Evolutionary conservation across 1,140 invertebrate genomes (phyloP).

Genomic region (Zaprionus camerounensis): DNA sequence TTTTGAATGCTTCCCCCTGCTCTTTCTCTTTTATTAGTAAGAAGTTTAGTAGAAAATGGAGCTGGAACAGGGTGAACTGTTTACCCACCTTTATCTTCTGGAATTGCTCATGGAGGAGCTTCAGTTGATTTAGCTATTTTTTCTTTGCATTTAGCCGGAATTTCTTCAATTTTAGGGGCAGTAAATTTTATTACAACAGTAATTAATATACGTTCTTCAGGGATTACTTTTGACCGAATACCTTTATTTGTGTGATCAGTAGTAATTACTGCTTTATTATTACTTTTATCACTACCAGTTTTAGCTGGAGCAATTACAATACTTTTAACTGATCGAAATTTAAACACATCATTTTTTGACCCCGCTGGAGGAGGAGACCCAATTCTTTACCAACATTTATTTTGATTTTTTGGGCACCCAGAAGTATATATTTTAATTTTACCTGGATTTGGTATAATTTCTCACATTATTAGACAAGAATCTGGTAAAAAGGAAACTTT

Average conservation of each 20-base stretch:
- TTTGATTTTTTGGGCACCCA: conserved; percentile 89
- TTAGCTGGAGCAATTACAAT: no score
- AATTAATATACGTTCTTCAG: conserved; percentile 86
- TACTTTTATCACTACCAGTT: no score
- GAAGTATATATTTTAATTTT: conserved; percentile 91
- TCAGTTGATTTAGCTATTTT: conserved; percentile 89
- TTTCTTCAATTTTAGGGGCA: conserved; percentile 88
- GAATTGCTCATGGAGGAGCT: conserved; percentile 86
- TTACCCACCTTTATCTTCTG: conserved; percentile 88
- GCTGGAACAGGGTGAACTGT: conserved; percentile 89
- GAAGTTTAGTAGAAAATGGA: conserved; percentile 86
- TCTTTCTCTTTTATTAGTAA: conserved; percentile 86
- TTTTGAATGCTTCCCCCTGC: conserved; percentile 89
- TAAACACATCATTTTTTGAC: no score
- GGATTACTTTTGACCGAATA: conserved; percentile 85
- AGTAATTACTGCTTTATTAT: conserved; percentile 87
- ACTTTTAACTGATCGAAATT: no score
- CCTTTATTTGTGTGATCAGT: conserved; percentile 88
- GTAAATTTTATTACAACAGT: conserved; percentile 88
- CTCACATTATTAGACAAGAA: conserved; percentile 87
- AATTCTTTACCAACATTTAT: no score
- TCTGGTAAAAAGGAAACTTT: conserved; percentile 87
- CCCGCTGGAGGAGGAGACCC: no score
- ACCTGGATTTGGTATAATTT: conserved; percentile 88
- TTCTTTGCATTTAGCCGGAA: conserved; percentile 88